Percentiles rank a stretch among this genome's conserved stretches.
Conservation (phyloP, 2,888 invertebrate genomes). For the Ornithoptera alexandrae region DNA sequence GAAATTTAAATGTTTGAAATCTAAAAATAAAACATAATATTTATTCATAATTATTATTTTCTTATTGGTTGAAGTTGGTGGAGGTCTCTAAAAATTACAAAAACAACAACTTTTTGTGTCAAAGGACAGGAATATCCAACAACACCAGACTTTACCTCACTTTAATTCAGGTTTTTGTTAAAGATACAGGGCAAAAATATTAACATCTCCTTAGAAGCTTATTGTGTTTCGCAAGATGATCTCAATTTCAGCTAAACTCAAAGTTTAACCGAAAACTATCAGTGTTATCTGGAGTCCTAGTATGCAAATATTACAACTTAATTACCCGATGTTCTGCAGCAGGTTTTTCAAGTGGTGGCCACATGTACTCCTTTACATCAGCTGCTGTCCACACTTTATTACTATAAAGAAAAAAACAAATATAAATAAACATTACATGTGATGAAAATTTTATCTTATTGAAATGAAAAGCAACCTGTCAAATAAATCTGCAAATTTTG, state of each 20-base stretch:
- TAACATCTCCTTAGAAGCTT: too few species aligned
- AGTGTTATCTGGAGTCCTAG: background rate
- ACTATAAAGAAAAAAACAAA: conserved; percentile 48
- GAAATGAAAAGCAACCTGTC: conserved; percentile 56
- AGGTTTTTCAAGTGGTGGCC: conserved; percentile 84
- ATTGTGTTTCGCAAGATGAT: too few species aligned
- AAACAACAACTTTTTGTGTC: too few species aligned
- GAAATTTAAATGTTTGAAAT: background rate
- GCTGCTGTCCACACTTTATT: conserved; percentile 87
- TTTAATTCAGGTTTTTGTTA: too few species aligned
- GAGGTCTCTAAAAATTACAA: too few species aligned
- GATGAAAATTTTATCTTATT: too few species aligned
- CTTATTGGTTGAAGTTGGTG: too few species aligned
- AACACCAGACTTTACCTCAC: too few species aligned
- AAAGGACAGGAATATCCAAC: too few species aligned
- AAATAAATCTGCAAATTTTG: conserved; percentile 72
- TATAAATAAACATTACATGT: background rate
- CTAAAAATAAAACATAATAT: background rate
- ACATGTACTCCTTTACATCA: conserved; percentile 95
- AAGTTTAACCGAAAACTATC: background rate
- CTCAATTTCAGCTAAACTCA: too few species aligned
- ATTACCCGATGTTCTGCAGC: conserved; percentile 62
- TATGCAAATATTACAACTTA: background rate
- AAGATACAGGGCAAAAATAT: too few species aligned
- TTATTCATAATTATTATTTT: too few species aligned